Conservation (phyloP, 2,797 vertebrate species). For the Phyllotis vaccarum region DNA sequence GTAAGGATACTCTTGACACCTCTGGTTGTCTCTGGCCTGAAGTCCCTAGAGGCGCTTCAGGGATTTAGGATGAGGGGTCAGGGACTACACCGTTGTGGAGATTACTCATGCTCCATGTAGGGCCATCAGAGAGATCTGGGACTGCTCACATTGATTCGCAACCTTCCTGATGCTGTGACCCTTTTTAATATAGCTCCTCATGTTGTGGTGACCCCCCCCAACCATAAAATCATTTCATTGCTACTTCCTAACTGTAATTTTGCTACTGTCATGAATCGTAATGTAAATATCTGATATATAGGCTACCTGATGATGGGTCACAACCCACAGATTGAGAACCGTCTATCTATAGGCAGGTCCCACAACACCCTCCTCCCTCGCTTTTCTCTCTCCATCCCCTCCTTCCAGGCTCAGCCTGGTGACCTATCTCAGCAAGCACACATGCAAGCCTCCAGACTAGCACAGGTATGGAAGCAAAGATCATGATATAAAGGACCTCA, state of each 20-base stretch:
- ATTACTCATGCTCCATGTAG: not conserved
- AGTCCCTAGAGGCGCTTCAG: not conserved
- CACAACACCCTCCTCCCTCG: not conserved
- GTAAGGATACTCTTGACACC: slow-evolving; percentile 84
- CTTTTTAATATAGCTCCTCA: not conserved
- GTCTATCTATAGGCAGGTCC: not conserved
- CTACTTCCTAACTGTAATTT: not conserved
- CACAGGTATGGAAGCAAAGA: not conserved
- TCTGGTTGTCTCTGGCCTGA: not conserved
- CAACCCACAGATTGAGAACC: not conserved
- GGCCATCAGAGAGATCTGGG: not conserved
- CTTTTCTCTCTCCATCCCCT: too few relatives aligned
- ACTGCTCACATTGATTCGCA: not conserved
- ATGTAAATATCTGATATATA: not conserved
- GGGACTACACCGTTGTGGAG: not conserved
- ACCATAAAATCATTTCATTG: too few relatives aligned
- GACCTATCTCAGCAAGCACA: not conserved
- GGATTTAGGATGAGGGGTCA: not conserved
- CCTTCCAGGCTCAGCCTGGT: not conserved
- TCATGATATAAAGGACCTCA: not conserved
- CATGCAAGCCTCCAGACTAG: not conserved
- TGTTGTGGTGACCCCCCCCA: too few relatives aligned
- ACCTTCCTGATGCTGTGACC: not conserved
- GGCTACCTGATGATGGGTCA: not conserved
- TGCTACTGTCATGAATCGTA: not conserved